A percentile compares a stretch with the other conserved stretches of the same genome.
Evolutionary conservation across 2,888 invertebrate genomes (phyloP).

Genomic region (Amiota communis): DNA sequence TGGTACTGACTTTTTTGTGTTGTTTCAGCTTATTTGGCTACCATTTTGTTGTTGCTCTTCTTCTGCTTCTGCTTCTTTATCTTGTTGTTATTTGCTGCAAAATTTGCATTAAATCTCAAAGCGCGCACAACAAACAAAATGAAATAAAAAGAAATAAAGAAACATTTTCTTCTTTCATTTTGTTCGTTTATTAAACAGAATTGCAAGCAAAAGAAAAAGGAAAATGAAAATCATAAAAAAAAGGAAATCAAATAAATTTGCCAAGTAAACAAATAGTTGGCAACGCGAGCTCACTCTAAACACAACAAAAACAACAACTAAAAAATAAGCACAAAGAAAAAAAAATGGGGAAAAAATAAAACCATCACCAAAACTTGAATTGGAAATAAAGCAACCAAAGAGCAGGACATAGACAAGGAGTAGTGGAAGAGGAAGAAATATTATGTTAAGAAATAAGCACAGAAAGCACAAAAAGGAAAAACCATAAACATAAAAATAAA

Average conservation of each 20-base stretch:
- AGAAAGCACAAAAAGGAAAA: constrained; percentile 40
- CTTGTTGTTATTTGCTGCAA: constrained; percentile 39
- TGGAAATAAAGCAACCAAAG: constrained; percentile 37
- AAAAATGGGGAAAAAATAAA: constrained; percentile 37
- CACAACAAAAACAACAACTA: too few relatives aligned
- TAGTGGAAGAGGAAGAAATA: constrained; percentile 47
- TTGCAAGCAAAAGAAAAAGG: not conserved
- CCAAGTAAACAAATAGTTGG: constrained; percentile 56
- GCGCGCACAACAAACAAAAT: constrained; percentile 15
- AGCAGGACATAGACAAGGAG: too few relatives aligned
- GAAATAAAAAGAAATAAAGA: constrained; percentile 43
- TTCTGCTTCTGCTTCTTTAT: not conserved
- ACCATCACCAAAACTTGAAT: constrained; percentile 27
- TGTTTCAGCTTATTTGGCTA: not conserved
- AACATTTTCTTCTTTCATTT: not conserved
- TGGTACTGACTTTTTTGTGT: not conserved
- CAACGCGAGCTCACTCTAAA: constrained; percentile 1
- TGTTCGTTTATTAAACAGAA: too few relatives aligned
- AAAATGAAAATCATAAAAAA: constrained; percentile 6
- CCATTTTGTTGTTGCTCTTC: not conserved
- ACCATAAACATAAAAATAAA: constrained; percentile 28
- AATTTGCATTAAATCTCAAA: constrained; percentile 62
- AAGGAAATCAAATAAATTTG: constrained; percentile 64
- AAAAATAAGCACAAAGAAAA: constrained; percentile 42
- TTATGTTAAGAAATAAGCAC: constrained; percentile 33